Conservation (phyloP, 2,888 invertebrate species). For the Phymatocera aterrima region DNA sequence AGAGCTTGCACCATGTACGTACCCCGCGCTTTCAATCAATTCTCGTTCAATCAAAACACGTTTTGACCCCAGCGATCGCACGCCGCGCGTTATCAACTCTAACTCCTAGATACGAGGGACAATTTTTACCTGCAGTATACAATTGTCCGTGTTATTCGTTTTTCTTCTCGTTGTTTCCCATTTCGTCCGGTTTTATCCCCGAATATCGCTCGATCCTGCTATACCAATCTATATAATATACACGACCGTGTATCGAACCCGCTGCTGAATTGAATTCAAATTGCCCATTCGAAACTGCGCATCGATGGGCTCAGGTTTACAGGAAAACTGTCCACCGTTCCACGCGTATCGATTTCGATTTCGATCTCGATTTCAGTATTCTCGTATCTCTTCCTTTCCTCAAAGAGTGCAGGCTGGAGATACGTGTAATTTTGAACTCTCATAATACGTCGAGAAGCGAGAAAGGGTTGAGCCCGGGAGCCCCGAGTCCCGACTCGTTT, state of each 20-base stretch:
- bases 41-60: slow-evolving; percentile 41
- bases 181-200: background rate
- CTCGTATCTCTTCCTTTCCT: background rate
- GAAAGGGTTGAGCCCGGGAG: slow-evolving; percentile 22
- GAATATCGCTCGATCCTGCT: slow-evolving; percentile 8
- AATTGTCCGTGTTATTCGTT: background rate
- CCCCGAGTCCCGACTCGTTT: background rate
- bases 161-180: background rate
- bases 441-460: background rate
- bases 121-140: slow-evolving; percentile 1
- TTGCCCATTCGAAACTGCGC: slow-evolving; percentile 12
- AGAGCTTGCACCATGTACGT: too few relatives aligned
- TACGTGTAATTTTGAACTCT: slow-evolving; percentile 9
- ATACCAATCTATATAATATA: too few relatives aligned
- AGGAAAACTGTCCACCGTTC: background rate
- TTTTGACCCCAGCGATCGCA: slow-evolving; percentile 8
- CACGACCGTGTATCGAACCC: slow-evolving; percentile 1
- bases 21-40: slow-evolving; percentile 40
- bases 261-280: slow-evolving; percentile 30
- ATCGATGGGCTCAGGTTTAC: background rate
- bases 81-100: slow-evolving; percentile 5
- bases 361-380: background rate
- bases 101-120: background rate
- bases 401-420: background rate
- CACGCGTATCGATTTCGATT: background rate